Evolutionary conservation across 2,797 vertebrate genomes (phyloP).

Genomic region (Syndactyla subalaris): DNA sequence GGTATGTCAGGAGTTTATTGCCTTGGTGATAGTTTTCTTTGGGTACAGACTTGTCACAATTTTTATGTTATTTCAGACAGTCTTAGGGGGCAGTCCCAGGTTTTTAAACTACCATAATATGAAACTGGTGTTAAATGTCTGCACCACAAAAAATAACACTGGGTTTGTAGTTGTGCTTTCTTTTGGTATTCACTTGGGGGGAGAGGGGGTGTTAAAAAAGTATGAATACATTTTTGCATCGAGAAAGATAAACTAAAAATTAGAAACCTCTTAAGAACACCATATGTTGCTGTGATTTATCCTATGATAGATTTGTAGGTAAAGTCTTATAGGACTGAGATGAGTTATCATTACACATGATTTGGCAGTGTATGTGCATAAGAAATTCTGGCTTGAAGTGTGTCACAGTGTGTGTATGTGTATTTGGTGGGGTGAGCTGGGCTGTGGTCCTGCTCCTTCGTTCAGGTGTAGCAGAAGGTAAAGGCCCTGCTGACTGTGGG

Average conservation of each 20-base stretch:
- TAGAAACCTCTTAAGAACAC: background rate
- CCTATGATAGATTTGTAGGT: background rate
- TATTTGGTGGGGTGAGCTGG: background rate
- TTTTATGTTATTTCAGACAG: background rate
- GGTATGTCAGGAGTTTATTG: background rate
- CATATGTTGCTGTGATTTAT: background rate
- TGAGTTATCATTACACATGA: background rate
- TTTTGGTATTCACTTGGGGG: background rate
- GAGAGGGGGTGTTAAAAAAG: background rate
- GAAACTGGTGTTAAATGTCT: background rate
- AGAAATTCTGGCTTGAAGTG: background rate
- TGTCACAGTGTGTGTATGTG: background rate
- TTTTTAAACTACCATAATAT: background rate
- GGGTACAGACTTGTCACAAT: background rate
- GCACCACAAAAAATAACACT: background rate
- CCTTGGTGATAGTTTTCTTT: background rate
- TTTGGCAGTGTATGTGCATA: background rate
- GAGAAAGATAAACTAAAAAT: background rate
- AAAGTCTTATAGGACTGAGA: background rate
- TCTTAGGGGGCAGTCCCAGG: background rate
- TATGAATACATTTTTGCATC: background rate
- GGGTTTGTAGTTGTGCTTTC: background rate
- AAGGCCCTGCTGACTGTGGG: background rate
- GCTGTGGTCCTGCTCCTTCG: background rate
- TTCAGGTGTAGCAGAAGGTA: background rate